Evolutionary conservation across 2,113 vertebrate genomes (phyloP), one percentile per base, ranked within the genome.

Genomic region (Procapra przewalskii): DNA sequence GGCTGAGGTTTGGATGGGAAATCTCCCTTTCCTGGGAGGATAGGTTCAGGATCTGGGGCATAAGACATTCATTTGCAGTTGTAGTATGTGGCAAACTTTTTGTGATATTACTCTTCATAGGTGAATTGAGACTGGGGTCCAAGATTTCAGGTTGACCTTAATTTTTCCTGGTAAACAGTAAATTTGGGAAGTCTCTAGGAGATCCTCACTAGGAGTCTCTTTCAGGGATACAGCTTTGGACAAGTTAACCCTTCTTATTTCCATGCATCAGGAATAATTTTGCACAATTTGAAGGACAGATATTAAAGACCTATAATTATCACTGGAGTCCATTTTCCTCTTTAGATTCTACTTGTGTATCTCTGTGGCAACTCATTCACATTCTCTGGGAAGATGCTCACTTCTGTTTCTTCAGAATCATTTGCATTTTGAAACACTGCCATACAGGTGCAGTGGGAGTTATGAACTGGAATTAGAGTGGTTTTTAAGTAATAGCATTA

Each of bases 281-380:
- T 90, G 52, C 2, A 45, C 33, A 54, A 79, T 83, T 67, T 25
- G 6, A 36, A 91, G 7, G 14, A 40, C 50, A 89, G 29, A 33
- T 59, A 62, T 57, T 91, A 93, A 91, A 54, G 43, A 90, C n/a
- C 33, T 91, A 11, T 29, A 88, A 91, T 93, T 94, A 83, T 80
- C 54, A 43, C 64, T 81, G 5, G 9, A 64, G 19, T 88, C 31
- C 80, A 40, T 82, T 86, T 57, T 6, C 8, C 3, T 17, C 36
- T 90, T 92, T 52, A 60, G 14, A 52, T 48, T 91, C 54, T 88
- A 54, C 84, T 88, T 88, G 23, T 75, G 14, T 92, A 15, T 85
- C 62, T 93, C 55, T 88, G 11, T 55, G 92, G 31, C 1, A 97
- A 23, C 27, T 62, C 91, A 62, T 25, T 79, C 23, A 88, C 25